Base-by-base conservation (phyloP, 2,113 vertebrate genomes). In the Pimephales promelas region DNA sequence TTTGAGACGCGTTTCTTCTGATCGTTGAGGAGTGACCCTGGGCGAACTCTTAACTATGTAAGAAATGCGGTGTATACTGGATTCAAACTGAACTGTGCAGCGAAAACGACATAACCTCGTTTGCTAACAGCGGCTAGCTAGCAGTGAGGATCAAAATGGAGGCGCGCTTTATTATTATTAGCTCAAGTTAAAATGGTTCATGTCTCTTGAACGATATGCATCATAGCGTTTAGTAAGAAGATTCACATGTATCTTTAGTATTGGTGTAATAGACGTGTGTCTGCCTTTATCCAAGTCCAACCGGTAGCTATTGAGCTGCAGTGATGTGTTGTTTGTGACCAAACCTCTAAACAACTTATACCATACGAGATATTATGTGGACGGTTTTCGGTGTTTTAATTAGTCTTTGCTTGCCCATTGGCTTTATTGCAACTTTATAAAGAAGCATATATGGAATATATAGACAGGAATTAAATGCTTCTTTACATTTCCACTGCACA, bases 101-200 rank as follows among this genome's bases (percentile, higher is more conserved):
- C 43, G 26, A 56, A 83, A 75, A 54, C 13, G 62, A 24, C 72
- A 81, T 84, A 73, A 77, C 24, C 72, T 83, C 84, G 77, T 47
- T 83, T 57, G 79, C 86, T 56, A 79, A 83, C 77, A 76, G 76
- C 45, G 66, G 86, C 86, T 82, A 78, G 78, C 31, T 79, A 72
- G 61, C 77, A 61, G 5, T 75, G 57, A 76, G 76, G n/a, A 64
- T 86, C 81, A 88, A 85, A 86, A 77, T 86, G 77, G 77, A 86
- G 84, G 77, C 76, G 70, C 56, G 72, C 16, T 40, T 71, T 45
- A 74, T 59, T 80, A 79, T 74, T 62, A 62, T 57, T 74, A 64
- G 68, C 40, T 47, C 43, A 47, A 28, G 31, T 43, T 24, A 66
- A 72, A 72, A 40, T 45, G 16, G 72, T n/a, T 62, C 24, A 70